Base-by-base conservation (phyloP, 2,888 invertebrate species). In the Fragum whitleyi region DNA sequence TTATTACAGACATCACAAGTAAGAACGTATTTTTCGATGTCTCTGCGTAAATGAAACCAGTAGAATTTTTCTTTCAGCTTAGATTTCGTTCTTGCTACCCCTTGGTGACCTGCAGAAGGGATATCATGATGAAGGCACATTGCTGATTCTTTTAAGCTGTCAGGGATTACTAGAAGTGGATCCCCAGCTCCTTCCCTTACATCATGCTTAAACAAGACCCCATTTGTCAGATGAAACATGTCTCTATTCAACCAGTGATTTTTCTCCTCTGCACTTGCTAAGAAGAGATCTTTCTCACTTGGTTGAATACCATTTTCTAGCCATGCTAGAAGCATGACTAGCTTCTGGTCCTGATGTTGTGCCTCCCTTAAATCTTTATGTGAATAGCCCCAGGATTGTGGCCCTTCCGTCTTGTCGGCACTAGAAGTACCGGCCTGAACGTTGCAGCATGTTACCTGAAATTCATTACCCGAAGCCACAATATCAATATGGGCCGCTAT, bases 51-150 rank as follows among this genome's bases (percentile, higher is more conserved):
- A 23, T 23, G 14, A 14, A 51, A 47, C 79, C 74, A 79, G 39
- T 26, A 68, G 42, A 74, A 79, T 42, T 79, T 79, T 62, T 74
- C 61, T 36, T 39, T 75, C 39, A 75, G 1, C n/a, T 19, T 28
- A 19, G 0, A 39, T 29, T 26, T 75, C 9, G 79, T 74, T 36
- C 79, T 59, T 9, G 79, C 74, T 16, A 74, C 65, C n/a, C 70
- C 74, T 26, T 79, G 74, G 39, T 79, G 79, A 9, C 62, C 79
- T 16, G 69, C 28, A 14, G 74, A 79, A 2, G 79, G 74, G 19
- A 79, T 69, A 26, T 79, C 57, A 57, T 68, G 62, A 51, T 74
- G 51, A 21, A 32, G 29, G 2, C 2, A 9, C 11, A 74, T 3
- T 3, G 55, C 65, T 7, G 21, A 29, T 32, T 51, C 23, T 65